These are phyloP conservation scores for Pterois miles DNA, from an alignment of 2,797 vertebrate genomes.

Conservation along the genomic window DNA sequence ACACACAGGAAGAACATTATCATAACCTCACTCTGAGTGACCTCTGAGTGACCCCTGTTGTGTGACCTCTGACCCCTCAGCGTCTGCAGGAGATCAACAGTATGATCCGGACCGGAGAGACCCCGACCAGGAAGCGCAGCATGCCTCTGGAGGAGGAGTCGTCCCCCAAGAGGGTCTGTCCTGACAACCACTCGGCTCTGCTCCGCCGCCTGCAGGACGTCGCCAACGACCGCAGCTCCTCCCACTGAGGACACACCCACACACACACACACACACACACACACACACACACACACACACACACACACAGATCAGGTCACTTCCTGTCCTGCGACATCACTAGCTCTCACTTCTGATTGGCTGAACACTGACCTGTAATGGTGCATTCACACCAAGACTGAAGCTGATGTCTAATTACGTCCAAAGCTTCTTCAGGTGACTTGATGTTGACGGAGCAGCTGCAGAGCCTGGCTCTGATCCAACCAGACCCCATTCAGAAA, in stretches of 20 bases:
- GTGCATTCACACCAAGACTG: no score
- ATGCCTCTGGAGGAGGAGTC: slow-evolving; percentile 88
- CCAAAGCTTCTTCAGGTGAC: no score
- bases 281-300: no score
- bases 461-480: no score
- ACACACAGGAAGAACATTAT: no score
- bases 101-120: slow-evolving; percentile 94
- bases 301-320: background rate
- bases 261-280: no score
- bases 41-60: background rate
- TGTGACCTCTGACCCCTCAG: slow-evolving; percentile 70
- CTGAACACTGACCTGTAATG: background rate
- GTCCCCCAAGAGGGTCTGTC: slow-evolving; percentile 91
- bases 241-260: slow-evolving; percentile 80
- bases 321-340: background rate
- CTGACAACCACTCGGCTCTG: slow-evolving; percentile 90
- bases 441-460: no score
- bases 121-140: slow-evolving; percentile 91
- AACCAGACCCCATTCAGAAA: no score
- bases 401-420: no score
- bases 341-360: background rate
- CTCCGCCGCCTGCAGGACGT: slow-evolving; percentile 91
- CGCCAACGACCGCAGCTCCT: slow-evolving; percentile 90
- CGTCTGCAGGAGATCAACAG: slow-evolving; percentile 94
- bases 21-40: background rate